Base-by-base conservation (phyloP, 1,140 invertebrate species). In the Solenopsis invicta region DNA sequence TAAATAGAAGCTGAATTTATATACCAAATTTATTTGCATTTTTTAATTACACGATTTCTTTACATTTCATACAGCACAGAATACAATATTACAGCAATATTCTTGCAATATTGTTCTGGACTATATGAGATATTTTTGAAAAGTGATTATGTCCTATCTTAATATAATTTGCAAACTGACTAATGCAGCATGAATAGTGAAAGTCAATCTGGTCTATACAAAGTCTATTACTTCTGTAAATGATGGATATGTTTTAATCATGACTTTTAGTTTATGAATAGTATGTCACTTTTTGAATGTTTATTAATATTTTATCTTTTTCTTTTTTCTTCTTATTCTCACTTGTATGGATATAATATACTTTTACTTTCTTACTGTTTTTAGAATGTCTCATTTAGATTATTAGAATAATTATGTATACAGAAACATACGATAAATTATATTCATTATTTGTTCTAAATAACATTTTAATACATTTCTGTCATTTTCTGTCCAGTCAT, bases 141-240 rank as follows among this genome's bases (percentile, higher is more conserved):
- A 71, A 81, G 45, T 71, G 21, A 72, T 82, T 82, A 62, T 56
- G 10, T 62, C 21, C 29, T 61, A 52, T 85, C 18, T 82, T 21
- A 71, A 71, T 71, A 82, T 72, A 13, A 82, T 56, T 82, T 72
- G 78, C 66, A 34, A 82, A 82, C 18, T 72, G 24, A 72, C 45
- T 59, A 48, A 82, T 29, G 78, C 52, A 72, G 78, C 78, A 82
- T 82, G 78, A 48, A 59, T 82, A 72, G 52, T 82, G 37, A 18
- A 82, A 56, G 16, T 34, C 52, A 37, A 82, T 16, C 10, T 82
- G 16, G 52, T 82, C 12, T 56, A 37, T 81, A 82, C 66, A 29
- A 81, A 72, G 56, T 71, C 6, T 72, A 59, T 29, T n/a, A n/a
- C n/a, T n/a, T 48, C 10, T 69, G 41, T 37, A 67, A 76, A 66